Base-by-base conservation (phyloP, 2,113 vertebrate species). In the Albula glossodonta region DNA sequence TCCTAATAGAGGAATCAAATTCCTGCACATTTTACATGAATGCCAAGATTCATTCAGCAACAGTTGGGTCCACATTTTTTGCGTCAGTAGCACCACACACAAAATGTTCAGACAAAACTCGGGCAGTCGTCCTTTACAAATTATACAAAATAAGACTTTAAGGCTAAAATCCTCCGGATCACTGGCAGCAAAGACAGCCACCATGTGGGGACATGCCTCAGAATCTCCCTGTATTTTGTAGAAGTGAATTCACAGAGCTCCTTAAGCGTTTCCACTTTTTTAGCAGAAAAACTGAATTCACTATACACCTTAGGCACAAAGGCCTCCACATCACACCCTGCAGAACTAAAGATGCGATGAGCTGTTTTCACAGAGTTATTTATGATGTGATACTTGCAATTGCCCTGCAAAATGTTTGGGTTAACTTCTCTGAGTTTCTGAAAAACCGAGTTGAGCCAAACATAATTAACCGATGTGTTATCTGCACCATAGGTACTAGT, bases 401-500 rank as follows among this genome's bases (percentile, higher is more conserved):
- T 83, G 81, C 10, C 81, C 22, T 83, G 56, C 22, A 83, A 2
- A 25, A 83, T 83, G 7, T 83, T 10, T 57, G 50, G 81, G 22
- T 56, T 83, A 19, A 22, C 19, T 2, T 83, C 9, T 83, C 57
- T 83, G 6, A 83, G 25, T 25, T 83, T 83, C 19, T 83, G 7
- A 57, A 25, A 83, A 3, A 83, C 81, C 7, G 80, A 83, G 31
- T 83, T 83, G 22, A 57, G 81, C n/a, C 22, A 6, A 2, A 13
- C 66, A 53, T 74, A 86, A 82, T 86, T 74, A 82, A 74, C 57
- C 7, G 57, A 83, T 83, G 83, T 66, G 31, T 78, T 5, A 22
- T 77, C 83, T 51, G 83, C 83, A 84, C 63, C 63, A 77, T 84
- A 74, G 19, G 50, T 63, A 81, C 81, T 86, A 51, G 70, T 86